phyloP scores from a whole-genome alignment of 2,888 invertebrate species.

The Drosophila meridionalis region DNA sequence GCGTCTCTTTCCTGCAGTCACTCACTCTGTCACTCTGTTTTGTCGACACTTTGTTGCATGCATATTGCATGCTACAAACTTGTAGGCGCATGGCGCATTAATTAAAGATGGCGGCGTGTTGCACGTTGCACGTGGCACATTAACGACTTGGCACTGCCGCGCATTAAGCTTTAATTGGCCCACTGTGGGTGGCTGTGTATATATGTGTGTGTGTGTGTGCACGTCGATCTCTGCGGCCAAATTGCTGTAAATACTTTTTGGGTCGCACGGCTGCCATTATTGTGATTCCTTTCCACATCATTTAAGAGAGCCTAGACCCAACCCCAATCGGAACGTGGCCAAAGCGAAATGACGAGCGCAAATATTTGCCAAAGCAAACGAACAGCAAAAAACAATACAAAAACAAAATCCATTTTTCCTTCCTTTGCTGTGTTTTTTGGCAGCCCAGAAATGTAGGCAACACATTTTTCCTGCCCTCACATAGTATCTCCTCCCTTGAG shows the following conservation, averaged over 20 bases:
- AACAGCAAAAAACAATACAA: conserved; percentile 8
- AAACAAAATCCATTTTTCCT: not conserved
- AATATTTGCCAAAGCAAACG: conserved; percentile 66
- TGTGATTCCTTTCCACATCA: conserved; percentile 74
- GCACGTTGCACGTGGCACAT: conserved; percentile 37
- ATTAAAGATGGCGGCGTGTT: conserved; percentile 56
- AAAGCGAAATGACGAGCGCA: conserved; percentile 63
- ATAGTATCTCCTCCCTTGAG: conserved; percentile 10
- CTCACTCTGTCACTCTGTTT: not conserved
- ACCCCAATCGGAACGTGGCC: conserved; percentile 39
- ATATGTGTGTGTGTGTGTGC: not conserved
- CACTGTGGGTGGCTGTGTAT: conserved; percentile 8
- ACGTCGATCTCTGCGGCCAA: conserved; percentile 13
- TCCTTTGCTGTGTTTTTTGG: conserved; percentile 7
- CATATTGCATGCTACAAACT: conserved; percentile 46
- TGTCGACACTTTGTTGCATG: conserved; percentile 36
- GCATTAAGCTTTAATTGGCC: conserved; percentile 61
- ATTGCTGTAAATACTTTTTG: conserved; percentile 38
- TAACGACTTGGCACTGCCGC: conserved; percentile 52
- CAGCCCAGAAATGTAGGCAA: conserved; percentile 35
- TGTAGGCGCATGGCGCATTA: conserved; percentile 58
- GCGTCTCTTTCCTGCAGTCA: not conserved
- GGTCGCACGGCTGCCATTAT: conserved; percentile 67
- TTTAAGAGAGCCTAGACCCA: conserved; percentile 56
- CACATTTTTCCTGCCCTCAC: conserved; percentile 20